Conservation (phyloP, 2,888 invertebrate species). For the Caenorhabditis uteleia region DNA sequence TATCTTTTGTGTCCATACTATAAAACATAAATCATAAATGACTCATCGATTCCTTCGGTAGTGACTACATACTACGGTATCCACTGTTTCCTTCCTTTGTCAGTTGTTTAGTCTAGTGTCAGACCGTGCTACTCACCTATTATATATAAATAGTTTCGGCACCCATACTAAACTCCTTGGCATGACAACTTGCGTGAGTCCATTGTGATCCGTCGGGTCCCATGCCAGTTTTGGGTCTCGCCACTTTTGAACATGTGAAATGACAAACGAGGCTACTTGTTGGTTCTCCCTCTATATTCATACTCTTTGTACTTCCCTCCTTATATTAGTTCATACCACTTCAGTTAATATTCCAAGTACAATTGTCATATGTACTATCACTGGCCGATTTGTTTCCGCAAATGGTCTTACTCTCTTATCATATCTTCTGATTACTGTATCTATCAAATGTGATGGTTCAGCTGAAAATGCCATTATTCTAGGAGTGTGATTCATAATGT, state of each 20-base stretch:
- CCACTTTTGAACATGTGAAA: slow-evolving; percentile 66
- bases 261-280: slow-evolving; percentile 66
- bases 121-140: too few relatives aligned
- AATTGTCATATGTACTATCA: slow-evolving; percentile 64
- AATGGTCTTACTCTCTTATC: slow-evolving; percentile 62
- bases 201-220: slow-evolving; percentile 57
- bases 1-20: slow-evolving; percentile 67
- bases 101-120: slow-evolving; percentile 1
- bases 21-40: slow-evolving; percentile 12
- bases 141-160: slow-evolving; percentile 67
- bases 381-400: slow-evolving; percentile 52
- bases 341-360: slow-evolving; percentile 67
- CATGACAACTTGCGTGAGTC: slow-evolving; percentile 59
- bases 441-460: slow-evolving; percentile 29
- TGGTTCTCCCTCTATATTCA: slow-evolving; percentile 63
- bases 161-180: slow-evolving; percentile 64
- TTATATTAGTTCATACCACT: slow-evolving; percentile 44
- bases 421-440: slow-evolving; percentile 53
- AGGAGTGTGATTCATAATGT: neutral
- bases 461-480: slow-evolving; percentile 13
- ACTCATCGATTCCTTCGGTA: too few relatives aligned
- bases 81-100: neutral
- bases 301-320: neutral
- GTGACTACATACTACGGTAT: neutral
- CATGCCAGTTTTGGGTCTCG: slow-evolving; percentile 58